These are phyloP conservation scores for Microcebus murinus DNA, from an alignment of 2,113 vertebrate genomes.

Conservation along the genomic window DNA sequence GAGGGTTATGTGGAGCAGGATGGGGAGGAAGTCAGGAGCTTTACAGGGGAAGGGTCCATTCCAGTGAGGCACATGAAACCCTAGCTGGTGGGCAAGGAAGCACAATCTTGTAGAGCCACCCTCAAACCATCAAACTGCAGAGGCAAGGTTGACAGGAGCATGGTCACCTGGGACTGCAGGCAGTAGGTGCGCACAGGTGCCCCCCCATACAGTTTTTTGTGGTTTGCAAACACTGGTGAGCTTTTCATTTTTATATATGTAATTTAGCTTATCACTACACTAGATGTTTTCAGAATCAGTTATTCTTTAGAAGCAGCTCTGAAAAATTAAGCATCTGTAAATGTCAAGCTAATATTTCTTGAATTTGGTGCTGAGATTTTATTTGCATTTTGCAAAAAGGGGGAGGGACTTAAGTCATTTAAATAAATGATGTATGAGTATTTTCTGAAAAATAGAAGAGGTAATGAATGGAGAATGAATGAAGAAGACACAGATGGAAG, in stretches of 20 bases:
- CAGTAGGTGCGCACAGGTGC: too few relatives aligned
- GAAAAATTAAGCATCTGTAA: not conserved
- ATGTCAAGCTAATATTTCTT: not conserved
- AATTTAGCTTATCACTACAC: not conserved
- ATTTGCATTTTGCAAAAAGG: not conserved
- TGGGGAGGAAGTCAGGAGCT: not conserved
- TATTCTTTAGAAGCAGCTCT: not conserved
- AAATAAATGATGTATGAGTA: not conserved
- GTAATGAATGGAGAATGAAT: not conserved
- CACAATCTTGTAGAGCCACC: too few relatives aligned
- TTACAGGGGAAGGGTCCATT: not conserved
- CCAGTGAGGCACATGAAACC: accelerated
- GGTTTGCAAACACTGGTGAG: not conserved
- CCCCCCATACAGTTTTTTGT: not conserved
- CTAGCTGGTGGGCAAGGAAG: not conserved
- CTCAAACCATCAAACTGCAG: accelerated
- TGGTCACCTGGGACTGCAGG: not conserved
- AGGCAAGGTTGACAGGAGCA: not conserved
- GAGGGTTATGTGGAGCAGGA: accelerated
- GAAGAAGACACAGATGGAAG: not conserved
- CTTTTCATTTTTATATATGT: not conserved
- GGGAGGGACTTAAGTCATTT: not conserved
- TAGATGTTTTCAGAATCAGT: not conserved
- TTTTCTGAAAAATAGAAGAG: not conserved
- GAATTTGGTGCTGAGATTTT: not conserved